Percentiles rank a stretch among this genome's conserved stretches.
Evolutionary conservation across 2,113 vertebrate species (phyloP).

Genomic region (Amblyornis subalaris): DNA sequence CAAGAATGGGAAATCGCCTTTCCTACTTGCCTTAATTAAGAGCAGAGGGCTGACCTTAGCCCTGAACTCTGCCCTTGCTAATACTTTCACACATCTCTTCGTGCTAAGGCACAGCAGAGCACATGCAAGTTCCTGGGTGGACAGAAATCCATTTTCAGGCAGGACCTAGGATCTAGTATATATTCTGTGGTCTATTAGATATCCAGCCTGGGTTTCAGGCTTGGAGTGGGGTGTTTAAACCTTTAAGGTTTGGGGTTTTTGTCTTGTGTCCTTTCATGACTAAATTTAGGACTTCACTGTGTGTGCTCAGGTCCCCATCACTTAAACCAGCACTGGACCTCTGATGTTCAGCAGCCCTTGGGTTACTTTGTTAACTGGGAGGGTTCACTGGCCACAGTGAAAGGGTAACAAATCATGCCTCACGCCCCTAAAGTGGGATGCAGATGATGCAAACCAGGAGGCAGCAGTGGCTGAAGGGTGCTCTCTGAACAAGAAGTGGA

Average conservation of each 20-base stretch:
- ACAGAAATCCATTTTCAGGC: not conserved
- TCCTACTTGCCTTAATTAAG: not conserved
- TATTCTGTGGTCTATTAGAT: not conserved
- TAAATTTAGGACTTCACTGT: not conserved
- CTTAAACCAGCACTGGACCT: no score
- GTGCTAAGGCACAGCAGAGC: not conserved
- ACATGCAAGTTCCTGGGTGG: not conserved
- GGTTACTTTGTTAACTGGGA: not conserved
- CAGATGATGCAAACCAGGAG: not conserved
- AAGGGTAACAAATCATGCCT: not conserved
- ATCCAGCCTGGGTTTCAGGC: not conserved
- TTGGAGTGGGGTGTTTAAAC: not conserved
- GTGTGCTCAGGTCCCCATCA: not conserved
- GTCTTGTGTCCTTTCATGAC: not conserved
- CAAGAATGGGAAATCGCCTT: conserved; percentile 24
- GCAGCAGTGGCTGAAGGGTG: not conserved
- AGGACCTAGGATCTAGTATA: not conserved
- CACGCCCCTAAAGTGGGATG: not conserved
- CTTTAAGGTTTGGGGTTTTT: not conserved
- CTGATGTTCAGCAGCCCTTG: not conserved
- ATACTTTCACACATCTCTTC: not conserved
- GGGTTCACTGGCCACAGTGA: not conserved
- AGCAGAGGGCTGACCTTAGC: conserved; percentile 1
- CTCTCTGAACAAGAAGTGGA: no score
- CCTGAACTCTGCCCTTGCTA: not conserved